Evolutionary conservation across 2,888 invertebrate genomes (phyloP), one percentile per base, ranked within the genome.

Genomic region (Panzeria rudis): DNA sequence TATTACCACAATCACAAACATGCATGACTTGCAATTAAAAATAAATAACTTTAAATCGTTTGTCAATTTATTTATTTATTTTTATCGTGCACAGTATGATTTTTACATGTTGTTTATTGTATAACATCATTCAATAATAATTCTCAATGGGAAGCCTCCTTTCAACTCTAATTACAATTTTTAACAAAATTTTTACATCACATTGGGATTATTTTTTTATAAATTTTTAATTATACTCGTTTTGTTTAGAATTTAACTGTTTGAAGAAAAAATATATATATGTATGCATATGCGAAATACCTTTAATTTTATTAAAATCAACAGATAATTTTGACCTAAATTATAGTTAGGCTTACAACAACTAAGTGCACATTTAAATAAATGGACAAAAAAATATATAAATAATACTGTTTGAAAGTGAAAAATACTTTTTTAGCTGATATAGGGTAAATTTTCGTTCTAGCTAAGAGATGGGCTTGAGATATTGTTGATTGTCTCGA

Each of bases 81-180:
- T 47, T 32, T 56, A 9, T 13, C 13, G 6, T 44, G 1, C 17
- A 32, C 13, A 52, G 3, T 3, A 29, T 62, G 29, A 25, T 35
- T 61, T 72, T n/a, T 29, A 44, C 2, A 15, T 61, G n/a, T 9
- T 38, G 17, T 35, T 20, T 54, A 15, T 41, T 62, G 38, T 41
- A 13, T 32, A 32, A 66, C 41, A 66, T 66, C 20, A 64, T 52
- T 75, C 52, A 64, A 38, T 41, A 76, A 32, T 20, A 56, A 35
- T 23, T 66, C 15, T 41, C 66, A 66, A 29, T 41, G 54, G 64
- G 23, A 56, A 54, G 20, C 29, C 7, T 38, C 15, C 52, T 29
- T 75, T 7, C 1, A 44, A 66, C 9, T 38, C 50, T 29, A 64
- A 64, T 52, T 54, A 44, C n/a, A 56, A 20, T 44, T 56, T 41